phyloP scores from a whole-genome alignment of 2,797 vertebrate genomes.

The Ibycter americanus region DNA sequence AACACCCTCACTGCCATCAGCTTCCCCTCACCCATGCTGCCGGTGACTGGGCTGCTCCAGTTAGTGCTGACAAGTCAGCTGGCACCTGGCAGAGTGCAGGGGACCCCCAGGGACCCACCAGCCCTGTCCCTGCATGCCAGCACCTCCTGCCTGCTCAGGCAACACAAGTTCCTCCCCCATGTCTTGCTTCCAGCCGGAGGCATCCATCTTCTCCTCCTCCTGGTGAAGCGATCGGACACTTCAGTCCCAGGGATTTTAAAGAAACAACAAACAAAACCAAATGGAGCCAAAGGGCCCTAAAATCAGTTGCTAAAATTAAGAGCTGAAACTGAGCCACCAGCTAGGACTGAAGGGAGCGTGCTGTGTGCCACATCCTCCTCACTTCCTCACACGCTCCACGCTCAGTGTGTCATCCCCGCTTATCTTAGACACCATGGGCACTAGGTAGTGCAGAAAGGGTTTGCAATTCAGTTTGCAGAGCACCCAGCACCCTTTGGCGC shows the following conservation, averaged over 20 bases:
- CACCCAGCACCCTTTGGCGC: fast-evolving
- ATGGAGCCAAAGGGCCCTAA: neutral
- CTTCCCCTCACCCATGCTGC: neutral
- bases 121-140: neutral
- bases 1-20: neutral
- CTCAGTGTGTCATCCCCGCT: slow-evolving; percentile 33
- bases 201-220: neutral
- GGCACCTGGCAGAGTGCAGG: neutral
- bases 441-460: neutral
- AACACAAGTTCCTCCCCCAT: neutral
- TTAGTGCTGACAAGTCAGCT: neutral
- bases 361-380: slow-evolving; percentile 62
- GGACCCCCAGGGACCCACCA: neutral
- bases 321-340: slow-evolving; percentile 55
- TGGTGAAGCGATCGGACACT: fast-evolving
- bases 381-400: slow-evolving; percentile 40
- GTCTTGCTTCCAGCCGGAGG: neutral
- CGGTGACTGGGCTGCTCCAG: fast-evolving
- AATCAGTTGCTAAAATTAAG: slow-evolving; percentile 57
- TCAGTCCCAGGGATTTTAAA: neutral
- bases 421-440: slow-evolving; percentile 10
- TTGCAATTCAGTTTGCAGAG: neutral
- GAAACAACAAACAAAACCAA: slow-evolving; percentile 13
- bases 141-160: neutral
- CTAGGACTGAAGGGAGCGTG: neutral